Evolutionary conservation across 2,888 invertebrate genomes (phyloP), one percentile per base, ranked within the genome.

Genomic region (Dynastes maya): DNA sequence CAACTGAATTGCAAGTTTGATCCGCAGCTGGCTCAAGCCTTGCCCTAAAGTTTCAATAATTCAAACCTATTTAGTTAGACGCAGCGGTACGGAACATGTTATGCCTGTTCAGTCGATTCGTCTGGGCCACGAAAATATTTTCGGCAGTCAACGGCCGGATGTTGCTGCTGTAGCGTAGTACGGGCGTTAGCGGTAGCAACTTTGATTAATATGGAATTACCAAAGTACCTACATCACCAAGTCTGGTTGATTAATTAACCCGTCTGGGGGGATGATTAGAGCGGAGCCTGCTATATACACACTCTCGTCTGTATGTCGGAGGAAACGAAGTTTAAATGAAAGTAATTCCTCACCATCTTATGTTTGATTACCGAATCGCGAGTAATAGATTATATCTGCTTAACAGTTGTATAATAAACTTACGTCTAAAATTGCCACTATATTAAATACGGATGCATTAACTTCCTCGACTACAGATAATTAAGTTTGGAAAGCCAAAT

Each of bases 121-220:
- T 61, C 61, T 61, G 29, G 63, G 45, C 45, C 49, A 13, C 40
- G 40, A 27, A 61, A 61, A 61, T 74, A 74, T 74, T 74, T 74
- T 74, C 55, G 45, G 45, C 13, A 58, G 29, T 61, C 37, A 61
- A 45, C 37, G 61, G 45, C 55, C 22, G 72, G 45, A 49, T 55
- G 32, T 61, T 9, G 40, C 61, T 16, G 40, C 61, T 61, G 22
- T 11, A 74, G 61, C 61, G 16, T 22, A 40, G 61, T 37, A 29
- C 61, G 27, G 29, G 22, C 45, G 72, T 45, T 74, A 74, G 61
- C 55, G 40, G 61, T 49, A 45, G 40, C 63, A 32, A 67, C 76
- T 76, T 53, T 55, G 58, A 67, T 76, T 76, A 55, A 76, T 67
- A 76, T 55, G 45, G 58, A 76, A 68, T 76, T 76, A 76, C 76